Percentiles rank a stretch among this genome's conserved stretches.
These are phyloP conservation scores for Python bivittatus DNA, from an alignment of 2,113 vertebrate genomes.

Conservation along the genomic window DNA sequence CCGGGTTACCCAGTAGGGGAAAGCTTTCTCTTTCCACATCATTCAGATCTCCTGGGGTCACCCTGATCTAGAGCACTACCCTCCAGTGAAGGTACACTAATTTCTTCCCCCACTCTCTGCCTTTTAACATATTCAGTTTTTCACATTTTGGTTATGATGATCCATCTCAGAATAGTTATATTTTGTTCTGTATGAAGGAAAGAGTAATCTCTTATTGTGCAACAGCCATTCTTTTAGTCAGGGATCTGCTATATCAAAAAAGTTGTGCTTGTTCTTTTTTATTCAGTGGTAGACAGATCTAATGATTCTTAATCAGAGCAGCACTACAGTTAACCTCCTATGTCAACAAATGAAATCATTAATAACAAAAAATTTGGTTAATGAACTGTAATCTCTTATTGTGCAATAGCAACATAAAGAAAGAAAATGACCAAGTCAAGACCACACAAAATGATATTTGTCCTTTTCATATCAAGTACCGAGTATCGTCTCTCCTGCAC, in stretches of 20 bases:
- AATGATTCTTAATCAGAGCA: neutral
- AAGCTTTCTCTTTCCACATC: constrained; percentile 67
- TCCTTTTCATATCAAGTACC: neutral
- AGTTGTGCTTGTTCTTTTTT: neutral
- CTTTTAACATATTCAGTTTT: neutral
- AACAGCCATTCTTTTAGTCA: neutral
- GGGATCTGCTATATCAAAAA: neutral
- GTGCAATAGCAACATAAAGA: neutral
- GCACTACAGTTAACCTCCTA: neutral
- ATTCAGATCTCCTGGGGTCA: constrained; percentile 1
- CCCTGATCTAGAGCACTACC: neutral
- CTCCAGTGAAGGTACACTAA: neutral
- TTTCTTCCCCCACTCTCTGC: neutral
- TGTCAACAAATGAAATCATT: neutral
- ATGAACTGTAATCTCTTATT: no score
- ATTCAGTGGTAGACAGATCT: neutral
- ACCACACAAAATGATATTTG: neutral
- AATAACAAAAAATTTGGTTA: neutral
- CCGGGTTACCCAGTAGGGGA: constrained; percentile 73
- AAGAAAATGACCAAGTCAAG: neutral
- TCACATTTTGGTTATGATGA: neutral
- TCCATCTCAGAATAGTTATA: neutral
- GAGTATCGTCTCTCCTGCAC: neutral
- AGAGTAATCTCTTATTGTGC: neutral
- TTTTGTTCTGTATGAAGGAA: neutral